Evolutionary conservation across 2,113 vertebrate species (phyloP).

Genomic region (Asarcornis scutulata): DNA sequence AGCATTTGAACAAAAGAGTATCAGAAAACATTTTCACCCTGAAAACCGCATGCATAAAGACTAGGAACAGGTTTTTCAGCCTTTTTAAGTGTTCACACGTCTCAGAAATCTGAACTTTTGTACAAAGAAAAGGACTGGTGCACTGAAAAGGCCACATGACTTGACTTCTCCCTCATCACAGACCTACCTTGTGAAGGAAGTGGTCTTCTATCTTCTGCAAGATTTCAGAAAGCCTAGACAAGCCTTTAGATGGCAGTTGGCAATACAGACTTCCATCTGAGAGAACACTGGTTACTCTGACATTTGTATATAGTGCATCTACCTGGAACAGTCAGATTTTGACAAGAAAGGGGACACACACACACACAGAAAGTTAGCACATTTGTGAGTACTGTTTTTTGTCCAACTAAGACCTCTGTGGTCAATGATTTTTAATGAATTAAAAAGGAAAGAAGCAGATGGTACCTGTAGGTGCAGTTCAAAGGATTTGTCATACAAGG

Average conservation of each 20-base stretch:
- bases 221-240: conserved; percentile 80
- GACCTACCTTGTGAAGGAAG: conserved; percentile 83
- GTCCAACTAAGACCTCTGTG: background rate
- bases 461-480: conserved; percentile 86
- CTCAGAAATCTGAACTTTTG: background rate
- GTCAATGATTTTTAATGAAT: background rate
- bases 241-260: conserved; percentile 89
- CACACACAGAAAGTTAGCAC: background rate
- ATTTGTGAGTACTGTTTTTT: background rate
- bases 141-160: background rate
- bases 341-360: background rate
- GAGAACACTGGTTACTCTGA: conserved; percentile 87
- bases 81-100: background rate
- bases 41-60: background rate
- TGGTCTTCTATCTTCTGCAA: conserved; percentile 84
- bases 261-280: conserved; percentile 90
- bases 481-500: conserved; percentile 85
- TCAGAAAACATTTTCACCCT: background rate
- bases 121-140: background rate
- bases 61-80: background rate
- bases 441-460: background rate
- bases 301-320: conserved; percentile 80
- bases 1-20: background rate
- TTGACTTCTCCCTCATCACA: background rate
- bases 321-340: conserved; percentile 73